Percentiles rank a stretch among this genome's conserved stretches.
These are phyloP conservation scores for Salarias fasciatus DNA, from an alignment of 2,797 vertebrate species.

Conservation along the genomic window DNA sequence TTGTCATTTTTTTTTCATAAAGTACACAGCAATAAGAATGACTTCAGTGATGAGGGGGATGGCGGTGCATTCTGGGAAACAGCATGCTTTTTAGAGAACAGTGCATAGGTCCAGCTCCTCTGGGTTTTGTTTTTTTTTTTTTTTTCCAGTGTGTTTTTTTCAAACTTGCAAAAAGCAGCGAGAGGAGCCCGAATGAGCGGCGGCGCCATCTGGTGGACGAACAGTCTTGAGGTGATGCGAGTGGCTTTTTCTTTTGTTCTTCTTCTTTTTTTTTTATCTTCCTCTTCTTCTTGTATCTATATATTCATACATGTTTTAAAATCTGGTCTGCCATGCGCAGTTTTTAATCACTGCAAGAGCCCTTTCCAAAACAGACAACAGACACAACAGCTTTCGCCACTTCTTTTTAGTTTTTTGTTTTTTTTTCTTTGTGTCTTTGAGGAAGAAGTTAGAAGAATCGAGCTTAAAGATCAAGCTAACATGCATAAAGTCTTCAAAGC, in stretches of 20 bases:
- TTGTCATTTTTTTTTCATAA: conserved; percentile 58
- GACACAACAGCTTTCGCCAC: conserved; percentile 71
- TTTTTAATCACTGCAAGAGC: conserved; percentile 78
- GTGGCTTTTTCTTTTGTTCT: no score
- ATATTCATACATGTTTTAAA: conserved; percentile 13
- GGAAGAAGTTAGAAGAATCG: conserved; percentile 76
- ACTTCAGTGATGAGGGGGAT: conserved; percentile 68
- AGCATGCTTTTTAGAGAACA: conserved; percentile 82
- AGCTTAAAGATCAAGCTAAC: conserved; percentile 84
- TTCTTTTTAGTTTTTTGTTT: no score
- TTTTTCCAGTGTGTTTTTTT: conserved; percentile 70
- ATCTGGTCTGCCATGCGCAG: conserved; percentile 77
- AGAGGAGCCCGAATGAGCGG: conserved; percentile 49
- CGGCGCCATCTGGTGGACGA: conserved; percentile 70
- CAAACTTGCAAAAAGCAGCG: conserved; percentile 52
- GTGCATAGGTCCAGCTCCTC: conserved; percentile 80
- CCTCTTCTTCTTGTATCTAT: conserved; percentile 8
- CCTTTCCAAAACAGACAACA: conserved; percentile 79
- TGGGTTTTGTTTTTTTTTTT: conserved; percentile 58
- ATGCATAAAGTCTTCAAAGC: conserved; percentile 84
- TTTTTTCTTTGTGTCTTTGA: no score
- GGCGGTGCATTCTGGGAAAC: conserved; percentile 53
- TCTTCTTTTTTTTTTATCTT: no score
- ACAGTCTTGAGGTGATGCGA: conserved; percentile 49
- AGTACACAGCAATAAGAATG: conserved; percentile 69